phyloP scores from a whole-genome alignment of 2,113 vertebrate species.

The Tachycineta bicolor region DNA sequence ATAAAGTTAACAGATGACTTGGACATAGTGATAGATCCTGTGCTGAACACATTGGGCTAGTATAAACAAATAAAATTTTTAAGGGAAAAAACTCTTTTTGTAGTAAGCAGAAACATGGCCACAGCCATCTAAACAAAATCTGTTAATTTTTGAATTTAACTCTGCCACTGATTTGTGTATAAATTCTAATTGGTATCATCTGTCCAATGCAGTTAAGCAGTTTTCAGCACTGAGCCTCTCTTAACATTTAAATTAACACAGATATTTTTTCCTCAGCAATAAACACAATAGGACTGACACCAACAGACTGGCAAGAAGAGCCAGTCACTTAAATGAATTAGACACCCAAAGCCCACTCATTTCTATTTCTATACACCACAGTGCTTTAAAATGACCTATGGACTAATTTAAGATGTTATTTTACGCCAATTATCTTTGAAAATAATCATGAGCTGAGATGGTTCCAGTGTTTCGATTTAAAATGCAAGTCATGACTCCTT shows the following conservation, averaged over 20 bases:
- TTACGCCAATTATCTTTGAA: background rate
- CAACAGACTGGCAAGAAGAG: background rate
- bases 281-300: background rate
- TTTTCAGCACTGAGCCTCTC: background rate
- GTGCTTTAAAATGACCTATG: background rate
- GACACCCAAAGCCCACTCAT: background rate
- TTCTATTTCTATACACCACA: background rate
- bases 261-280: background rate
- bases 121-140: background rate
- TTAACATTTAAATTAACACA: background rate
- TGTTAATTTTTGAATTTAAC: background rate
- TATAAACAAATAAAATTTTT: conserved; percentile 27
- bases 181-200: background rate
- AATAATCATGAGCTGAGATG: background rate
- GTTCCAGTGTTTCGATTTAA: background rate
- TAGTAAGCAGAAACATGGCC: background rate
- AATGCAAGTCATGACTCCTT: background rate
- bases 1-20: conserved; percentile 60
- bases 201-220: background rate
- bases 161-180: background rate
- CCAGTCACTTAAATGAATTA: background rate
- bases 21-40: background rate
- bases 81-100: background rate
- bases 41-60: background rate
- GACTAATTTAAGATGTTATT: background rate